Evolutionary conservation across 2,113 vertebrate species (phyloP).

Genomic region (Festucalex cinctus): DNA sequence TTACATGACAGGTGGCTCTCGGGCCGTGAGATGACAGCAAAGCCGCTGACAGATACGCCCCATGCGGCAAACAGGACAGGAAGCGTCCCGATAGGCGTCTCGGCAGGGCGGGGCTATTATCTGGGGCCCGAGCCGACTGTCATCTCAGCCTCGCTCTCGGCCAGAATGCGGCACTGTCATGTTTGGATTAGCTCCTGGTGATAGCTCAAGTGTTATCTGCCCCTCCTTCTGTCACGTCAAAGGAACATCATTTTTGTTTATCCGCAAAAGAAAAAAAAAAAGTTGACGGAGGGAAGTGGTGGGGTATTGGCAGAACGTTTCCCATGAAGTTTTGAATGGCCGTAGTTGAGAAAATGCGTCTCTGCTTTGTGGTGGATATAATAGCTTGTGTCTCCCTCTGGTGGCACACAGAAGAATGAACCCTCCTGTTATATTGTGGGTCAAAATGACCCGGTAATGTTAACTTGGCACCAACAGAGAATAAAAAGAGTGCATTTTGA

Average conservation of each 20-base stretch:
- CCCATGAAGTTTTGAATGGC: neutral
- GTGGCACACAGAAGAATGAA: no score
- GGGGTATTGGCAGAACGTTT: neutral
- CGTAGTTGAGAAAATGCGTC: no score
- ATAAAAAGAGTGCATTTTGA: no score
- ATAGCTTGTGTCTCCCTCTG: neutral
- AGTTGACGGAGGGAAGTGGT: neutral
- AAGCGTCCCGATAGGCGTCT: slow-evolving; percentile 47
- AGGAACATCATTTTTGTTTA: neutral
- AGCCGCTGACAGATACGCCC: slow-evolving; percentile 51
- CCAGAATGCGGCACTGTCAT: slow-evolving; percentile 33
- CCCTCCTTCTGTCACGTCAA: slow-evolving; percentile 1
- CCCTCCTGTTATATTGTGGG: no score
- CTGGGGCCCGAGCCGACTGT: slow-evolving; percentile 46
- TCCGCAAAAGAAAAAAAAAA: no score
- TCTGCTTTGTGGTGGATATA: neutral
- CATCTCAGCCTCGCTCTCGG: slow-evolving; percentile 31
- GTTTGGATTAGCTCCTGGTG: slow-evolving; percentile 41
- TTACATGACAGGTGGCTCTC: slow-evolving; percentile 35
- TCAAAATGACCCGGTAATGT: no score
- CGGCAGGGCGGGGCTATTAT: slow-evolving; percentile 50
- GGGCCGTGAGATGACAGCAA: slow-evolving; percentile 53
- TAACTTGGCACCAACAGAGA: no score
- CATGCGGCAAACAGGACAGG: slow-evolving; percentile 42
- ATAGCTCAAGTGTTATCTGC: slow-evolving; percentile 5